A percentile compares a stretch with the other conserved stretches of the same genome.
Evolutionary conservation across 2,888 invertebrate species (phyloP).

Genomic region (Caenorhabditis macrosperma): DNA sequence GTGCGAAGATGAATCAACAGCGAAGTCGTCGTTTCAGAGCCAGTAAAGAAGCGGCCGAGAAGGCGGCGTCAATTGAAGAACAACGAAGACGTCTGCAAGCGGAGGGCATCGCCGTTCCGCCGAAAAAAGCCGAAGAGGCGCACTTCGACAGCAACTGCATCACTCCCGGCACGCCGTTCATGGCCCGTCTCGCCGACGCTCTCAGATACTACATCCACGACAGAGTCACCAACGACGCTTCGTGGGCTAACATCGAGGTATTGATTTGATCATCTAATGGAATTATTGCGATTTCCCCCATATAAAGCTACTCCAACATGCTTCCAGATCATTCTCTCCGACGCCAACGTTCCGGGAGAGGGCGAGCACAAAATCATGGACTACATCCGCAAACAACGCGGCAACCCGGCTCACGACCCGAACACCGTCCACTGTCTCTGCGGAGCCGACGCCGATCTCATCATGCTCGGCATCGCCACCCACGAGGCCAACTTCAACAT

Average conservation of each 20-base stretch:
- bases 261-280: no score
- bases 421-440: slow-evolving; percentile 97
- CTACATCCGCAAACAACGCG: slow-evolving; percentile 91
- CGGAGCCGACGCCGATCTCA: slow-evolving; percentile 95
- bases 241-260: slow-evolving; percentile 93
- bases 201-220: slow-evolving; percentile 88
- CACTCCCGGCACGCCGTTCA: slow-evolving; percentile 89
- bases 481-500: slow-evolving; percentile 99
- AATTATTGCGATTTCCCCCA: no score
- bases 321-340: slow-evolving; percentile 88
- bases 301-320: neutral
- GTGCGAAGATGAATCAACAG: slow-evolving; percentile 99
- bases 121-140: slow-evolving; percentile 89
- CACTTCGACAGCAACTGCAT: slow-evolving; percentile 99
- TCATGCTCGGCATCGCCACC: slow-evolving; percentile 96
- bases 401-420: slow-evolving; percentile 90
- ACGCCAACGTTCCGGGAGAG: slow-evolving; percentile 97
- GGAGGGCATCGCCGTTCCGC: slow-evolving; percentile 81
- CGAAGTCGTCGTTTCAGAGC: slow-evolving; percentile 95
- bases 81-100: slow-evolving; percentile 74
- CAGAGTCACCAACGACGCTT: slow-evolving; percentile 92
- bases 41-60: slow-evolving; percentile 93
- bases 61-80: slow-evolving; percentile 89
- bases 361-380: slow-evolving; percentile 99
- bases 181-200: slow-evolving; percentile 77